phyloP scores from a whole-genome alignment of 1,140 invertebrate genomes.

The Sipha flava region DNA sequence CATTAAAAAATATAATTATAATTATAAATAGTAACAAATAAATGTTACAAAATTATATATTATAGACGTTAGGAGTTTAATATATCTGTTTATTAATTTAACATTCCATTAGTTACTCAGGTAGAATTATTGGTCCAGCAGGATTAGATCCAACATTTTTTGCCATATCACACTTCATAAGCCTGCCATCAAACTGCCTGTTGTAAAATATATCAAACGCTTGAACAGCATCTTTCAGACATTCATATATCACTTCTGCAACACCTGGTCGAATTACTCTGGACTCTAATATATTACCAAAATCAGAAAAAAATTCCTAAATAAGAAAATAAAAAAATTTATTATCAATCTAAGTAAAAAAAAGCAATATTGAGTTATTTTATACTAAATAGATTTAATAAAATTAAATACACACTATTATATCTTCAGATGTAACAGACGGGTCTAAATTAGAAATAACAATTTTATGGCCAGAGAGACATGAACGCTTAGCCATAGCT shows the following conservation, averaged over 20 bases:
- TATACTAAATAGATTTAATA: background rate
- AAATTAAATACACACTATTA: slow-evolving; percentile 53
- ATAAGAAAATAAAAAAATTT: slow-evolving; percentile 31
- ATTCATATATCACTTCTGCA: slow-evolving; percentile 82
- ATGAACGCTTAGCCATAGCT: background rate
- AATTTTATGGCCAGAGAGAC: slow-evolving; percentile 57
- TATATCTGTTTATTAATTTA: too few relatives aligned
- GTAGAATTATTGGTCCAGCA: background rate
- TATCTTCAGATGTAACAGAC: slow-evolving; percentile 78
- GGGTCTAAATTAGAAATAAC: slow-evolving; percentile 79
- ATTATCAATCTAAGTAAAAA: background rate
- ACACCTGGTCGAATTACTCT: slow-evolving; percentile 73
- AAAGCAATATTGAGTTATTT: background rate
- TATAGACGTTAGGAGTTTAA: too few relatives aligned
- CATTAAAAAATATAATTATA: background rate
- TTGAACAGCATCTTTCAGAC: slow-evolving; percentile 70
- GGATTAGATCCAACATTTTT: slow-evolving; percentile 42
- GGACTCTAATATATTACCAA: slow-evolving; percentile 74
- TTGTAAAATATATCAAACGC: slow-evolving; percentile 88
- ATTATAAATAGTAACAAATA: too few relatives aligned
- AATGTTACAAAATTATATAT: too few relatives aligned
- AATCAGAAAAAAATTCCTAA: slow-evolving; percentile 84
- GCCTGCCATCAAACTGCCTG: slow-evolving; percentile 74
- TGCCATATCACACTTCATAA: slow-evolving; percentile 71
- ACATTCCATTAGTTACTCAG: slow-evolving; percentile 19